A percentile compares a stretch with the other conserved stretches of the same genome.
Conservation (phyloP, 2,113 vertebrate genomes). For the Nanger granti region DNA sequence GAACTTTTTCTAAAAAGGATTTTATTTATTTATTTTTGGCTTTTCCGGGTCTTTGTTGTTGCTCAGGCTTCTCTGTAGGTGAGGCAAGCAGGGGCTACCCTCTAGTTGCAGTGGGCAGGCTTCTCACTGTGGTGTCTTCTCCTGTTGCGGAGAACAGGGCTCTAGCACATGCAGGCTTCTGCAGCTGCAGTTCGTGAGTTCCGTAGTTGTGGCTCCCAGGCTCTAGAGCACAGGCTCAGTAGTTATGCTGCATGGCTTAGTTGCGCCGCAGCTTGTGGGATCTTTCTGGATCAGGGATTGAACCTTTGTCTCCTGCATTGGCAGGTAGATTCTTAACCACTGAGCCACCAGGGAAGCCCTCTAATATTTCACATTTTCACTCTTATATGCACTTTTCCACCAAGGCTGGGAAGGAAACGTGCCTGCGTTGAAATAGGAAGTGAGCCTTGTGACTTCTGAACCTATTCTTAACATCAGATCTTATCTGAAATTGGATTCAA, state of each 20-base stretch:
- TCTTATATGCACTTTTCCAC: neutral
- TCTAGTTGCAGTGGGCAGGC: neutral
- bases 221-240: neutral
- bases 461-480: neutral
- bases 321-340: neutral
- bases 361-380: neutral
- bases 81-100: neutral
- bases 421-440: neutral
- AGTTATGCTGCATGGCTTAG: neutral
- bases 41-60: neutral
- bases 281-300: neutral
- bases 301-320: neutral
- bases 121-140: neutral
- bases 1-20: neutral
- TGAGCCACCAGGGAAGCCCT: neutral
- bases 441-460: conserved; percentile 25
- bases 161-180: neutral
- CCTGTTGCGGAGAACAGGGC: neutral
- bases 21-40: neutral
- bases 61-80: neutral
- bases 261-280: neutral
- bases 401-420: neutral
- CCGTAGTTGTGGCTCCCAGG: neutral
- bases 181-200: neutral
- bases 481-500: conserved; percentile 56